Evolutionary conservation across 2,888 invertebrate genomes (phyloP), one percentile per base, ranked within the genome.

Genomic region (Abscondita cerata): DNA sequence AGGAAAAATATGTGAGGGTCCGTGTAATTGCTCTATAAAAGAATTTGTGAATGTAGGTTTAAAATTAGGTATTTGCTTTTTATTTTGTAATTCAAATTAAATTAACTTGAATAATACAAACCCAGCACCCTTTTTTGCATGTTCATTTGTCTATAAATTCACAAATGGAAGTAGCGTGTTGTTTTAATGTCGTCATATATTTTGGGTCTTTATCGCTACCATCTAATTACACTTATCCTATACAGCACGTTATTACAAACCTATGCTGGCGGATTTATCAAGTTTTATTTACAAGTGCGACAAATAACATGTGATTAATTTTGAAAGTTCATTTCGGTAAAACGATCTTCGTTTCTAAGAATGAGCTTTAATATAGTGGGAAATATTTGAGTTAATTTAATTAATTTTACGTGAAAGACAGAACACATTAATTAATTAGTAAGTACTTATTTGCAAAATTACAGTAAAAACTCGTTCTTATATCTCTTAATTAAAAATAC

Each of bases 181-280:
- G 36, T 55, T 47, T 55, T 55, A 55, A 55, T 55, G 48, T 48
- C 55, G 20, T 36, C 55, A 48, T 55, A 55, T 48, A 55, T 55
- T 55, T 36, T 16, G 47, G 55, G 48, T 38, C 38, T 55, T 55
- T 55, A 55, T 55, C 55, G 48, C 25, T 12, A 12, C 36, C 12
- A 55, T 55, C 55, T 55, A 55, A 48, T 55, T 55, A 47, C 55
- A 16, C 55, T 36, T 47, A 55, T 36, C n/a, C 38, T 36, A 13
- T 48, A 48, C 25, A 47, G 3, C 36, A 46, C 19, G 55, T 55
- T 48, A 55, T 47, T 55, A 55, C 47, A 48, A 55, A 40, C 55
- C 55, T 55, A 55, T 55, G 15, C 53, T 16, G 44, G 2, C 25
- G 25, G 40, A 53, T 44, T 53, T 40, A 53, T 53, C 53, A 53